phyloP scores from a whole-genome alignment of 2,113 vertebrate genomes.

The Excalfactoria chinensis region DNA sequence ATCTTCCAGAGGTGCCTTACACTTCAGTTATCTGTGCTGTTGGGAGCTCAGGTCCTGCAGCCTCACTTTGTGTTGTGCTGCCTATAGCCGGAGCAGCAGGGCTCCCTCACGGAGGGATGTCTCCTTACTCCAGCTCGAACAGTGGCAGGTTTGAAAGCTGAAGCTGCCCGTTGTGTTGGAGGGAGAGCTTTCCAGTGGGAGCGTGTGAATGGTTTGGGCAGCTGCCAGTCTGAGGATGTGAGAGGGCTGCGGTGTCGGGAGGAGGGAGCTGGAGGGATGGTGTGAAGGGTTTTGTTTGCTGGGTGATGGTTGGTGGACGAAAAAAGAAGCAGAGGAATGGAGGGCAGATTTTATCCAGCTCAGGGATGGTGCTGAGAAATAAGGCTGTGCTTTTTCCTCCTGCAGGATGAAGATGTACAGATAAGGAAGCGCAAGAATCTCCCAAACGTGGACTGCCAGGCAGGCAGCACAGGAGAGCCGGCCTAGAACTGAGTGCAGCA shows the following conservation, averaged over 20 bases:
- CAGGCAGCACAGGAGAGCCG: background rate
- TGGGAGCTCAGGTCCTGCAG: background rate
- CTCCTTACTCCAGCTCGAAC: fast-evolving
- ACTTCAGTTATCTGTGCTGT: fast-evolving
- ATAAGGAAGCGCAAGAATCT: constrained; percentile 13
- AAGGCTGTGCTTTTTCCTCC: background rate
- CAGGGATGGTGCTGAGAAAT: background rate
- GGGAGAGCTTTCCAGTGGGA: background rate
- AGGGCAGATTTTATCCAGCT: background rate
- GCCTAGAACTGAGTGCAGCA: background rate
- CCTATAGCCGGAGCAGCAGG: background rate
- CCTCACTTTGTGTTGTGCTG: fast-evolving
- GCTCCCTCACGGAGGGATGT: background rate
- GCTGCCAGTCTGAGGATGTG: fast-evolving
- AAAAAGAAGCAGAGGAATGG: background rate
- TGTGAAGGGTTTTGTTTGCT: background rate
- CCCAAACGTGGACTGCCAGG: background rate
- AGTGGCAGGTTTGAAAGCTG: background rate
- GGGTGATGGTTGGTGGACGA: background rate
- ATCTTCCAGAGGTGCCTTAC: background rate
- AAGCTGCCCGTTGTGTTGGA: background rate
- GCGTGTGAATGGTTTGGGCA: background rate
- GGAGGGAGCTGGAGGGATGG: background rate
- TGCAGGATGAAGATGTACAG: constrained; percentile 62
- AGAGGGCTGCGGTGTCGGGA: fast-evolving